Evolutionary conservation across 2,797 vertebrate genomes (phyloP).

Genomic region (Aselliscus stoliczkanus): DNA sequence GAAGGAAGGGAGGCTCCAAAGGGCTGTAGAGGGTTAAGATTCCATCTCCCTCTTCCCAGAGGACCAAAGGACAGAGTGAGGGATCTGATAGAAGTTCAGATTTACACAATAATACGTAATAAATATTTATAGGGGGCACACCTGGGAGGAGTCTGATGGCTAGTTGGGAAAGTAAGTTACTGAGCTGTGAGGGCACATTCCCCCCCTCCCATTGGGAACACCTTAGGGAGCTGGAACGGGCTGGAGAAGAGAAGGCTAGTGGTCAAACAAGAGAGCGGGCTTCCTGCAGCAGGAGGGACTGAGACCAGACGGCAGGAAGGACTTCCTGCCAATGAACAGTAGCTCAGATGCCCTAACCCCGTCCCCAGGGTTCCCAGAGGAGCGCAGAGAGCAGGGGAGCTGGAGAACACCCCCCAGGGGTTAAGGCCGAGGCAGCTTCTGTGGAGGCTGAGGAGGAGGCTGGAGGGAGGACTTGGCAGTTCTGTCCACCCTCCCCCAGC

Average conservation of each 20-base stretch:
- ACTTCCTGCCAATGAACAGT: constrained; percentile 71
- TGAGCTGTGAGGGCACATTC: not conserved
- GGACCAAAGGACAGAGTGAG: not conserved
- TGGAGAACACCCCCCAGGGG: constrained; percentile 57
- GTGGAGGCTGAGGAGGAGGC: constrained; percentile 48
- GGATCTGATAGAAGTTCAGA: not conserved
- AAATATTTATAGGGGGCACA: not conserved
- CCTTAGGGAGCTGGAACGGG: not conserved
- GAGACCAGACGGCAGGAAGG: constrained; percentile 66
- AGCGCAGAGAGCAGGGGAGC: constrained; percentile 44
- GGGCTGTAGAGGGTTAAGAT: constrained; percentile 15
- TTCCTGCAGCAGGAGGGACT: constrained; percentile 56
- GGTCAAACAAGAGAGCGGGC: not conserved
- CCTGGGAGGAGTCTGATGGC: not conserved
- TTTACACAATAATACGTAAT: constrained; percentile 16
- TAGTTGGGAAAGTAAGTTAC: not conserved
- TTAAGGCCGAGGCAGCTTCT: constrained; percentile 60
- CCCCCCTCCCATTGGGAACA: not conserved
- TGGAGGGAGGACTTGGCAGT: constrained; percentile 63
- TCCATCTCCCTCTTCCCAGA: not conserved
- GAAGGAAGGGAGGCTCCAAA: not conserved
- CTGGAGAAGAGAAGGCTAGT: not conserved
- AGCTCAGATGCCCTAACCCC: constrained; percentile 70
- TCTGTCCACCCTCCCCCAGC: constrained; percentile 46
- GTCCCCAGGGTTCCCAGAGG: constrained; percentile 53